Evolutionary conservation across 1,140 invertebrate species (phyloP).

Genomic region (Phocides pigmalion): DNA sequence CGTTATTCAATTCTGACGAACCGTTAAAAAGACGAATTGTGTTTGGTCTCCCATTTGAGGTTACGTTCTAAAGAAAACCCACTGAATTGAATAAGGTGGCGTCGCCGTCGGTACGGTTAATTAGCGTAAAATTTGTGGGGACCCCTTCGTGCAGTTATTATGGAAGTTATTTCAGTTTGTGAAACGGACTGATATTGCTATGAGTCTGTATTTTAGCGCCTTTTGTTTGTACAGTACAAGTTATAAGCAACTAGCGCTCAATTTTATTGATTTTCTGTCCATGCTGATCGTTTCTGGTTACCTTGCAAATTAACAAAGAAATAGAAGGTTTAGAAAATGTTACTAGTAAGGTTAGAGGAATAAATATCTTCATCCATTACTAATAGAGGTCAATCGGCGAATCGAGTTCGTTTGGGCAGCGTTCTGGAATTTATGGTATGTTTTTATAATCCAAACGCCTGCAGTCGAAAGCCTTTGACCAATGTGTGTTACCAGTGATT

Average conservation of each 20-base stretch:
- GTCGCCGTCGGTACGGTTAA: constrained; percentile 33
- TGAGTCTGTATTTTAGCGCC: constrained; percentile 45
- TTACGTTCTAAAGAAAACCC: constrained; percentile 9
- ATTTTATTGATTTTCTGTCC: too few species aligned
- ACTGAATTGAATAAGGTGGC: constrained; percentile 26
- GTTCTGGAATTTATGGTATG: too few species aligned
- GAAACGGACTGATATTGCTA: constrained; percentile 38
- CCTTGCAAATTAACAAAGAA: too few species aligned
- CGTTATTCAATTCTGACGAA: neutral
- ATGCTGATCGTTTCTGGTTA: too few species aligned
- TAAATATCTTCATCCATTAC: too few species aligned
- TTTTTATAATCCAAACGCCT: too few species aligned
- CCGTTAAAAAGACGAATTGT: neutral
- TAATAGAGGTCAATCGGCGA: too few species aligned
- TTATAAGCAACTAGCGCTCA: neutral
- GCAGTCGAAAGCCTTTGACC: too few species aligned
- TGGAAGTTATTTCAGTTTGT: constrained; percentile 46
- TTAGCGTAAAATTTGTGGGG: constrained; percentile 39
- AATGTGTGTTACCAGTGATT: too few species aligned
- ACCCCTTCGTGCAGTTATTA: constrained; percentile 38
- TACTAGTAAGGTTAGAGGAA: too few species aligned
- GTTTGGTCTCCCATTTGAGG: neutral
- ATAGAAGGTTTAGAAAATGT: too few species aligned
- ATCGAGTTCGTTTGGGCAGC: too few species aligned
- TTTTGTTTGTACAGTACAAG: constrained; percentile 36